Evolutionary conservation across 2,797 vertebrate genomes (phyloP).

Genomic region (Yasuhikotakia modesta): DNA sequence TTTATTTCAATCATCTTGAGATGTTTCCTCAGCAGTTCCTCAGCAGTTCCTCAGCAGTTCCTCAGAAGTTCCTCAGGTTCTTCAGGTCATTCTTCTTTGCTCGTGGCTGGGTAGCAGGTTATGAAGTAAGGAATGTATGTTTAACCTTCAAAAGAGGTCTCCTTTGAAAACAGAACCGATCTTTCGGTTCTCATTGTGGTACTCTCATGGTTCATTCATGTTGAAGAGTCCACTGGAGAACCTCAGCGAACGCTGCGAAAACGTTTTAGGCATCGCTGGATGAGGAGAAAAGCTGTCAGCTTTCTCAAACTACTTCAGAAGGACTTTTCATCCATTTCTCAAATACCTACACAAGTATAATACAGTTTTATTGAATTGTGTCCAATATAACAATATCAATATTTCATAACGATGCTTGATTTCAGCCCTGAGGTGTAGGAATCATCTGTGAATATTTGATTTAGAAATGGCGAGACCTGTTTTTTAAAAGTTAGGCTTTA

Average conservation of each 20-base stretch:
- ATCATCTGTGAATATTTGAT: neutral
- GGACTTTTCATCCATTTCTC: slow-evolving; percentile 18
- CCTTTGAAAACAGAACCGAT: slow-evolving; percentile 51
- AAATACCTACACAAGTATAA: slow-evolving; percentile 26
- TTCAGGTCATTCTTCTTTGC: slow-evolving; percentile 10
- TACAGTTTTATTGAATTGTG: slow-evolving; percentile 19
- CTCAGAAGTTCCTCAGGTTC: neutral
- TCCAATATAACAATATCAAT: neutral
- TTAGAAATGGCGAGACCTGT: neutral
- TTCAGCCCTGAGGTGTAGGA: neutral
- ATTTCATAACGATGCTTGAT: slow-evolving; percentile 30
- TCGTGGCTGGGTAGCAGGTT: slow-evolving; percentile 15
- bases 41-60: no score
- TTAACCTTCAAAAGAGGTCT: slow-evolving; percentile 57
- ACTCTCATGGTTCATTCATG: slow-evolving; percentile 51
- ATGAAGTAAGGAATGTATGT: slow-evolving; percentile 43
- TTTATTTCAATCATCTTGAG: slow-evolving; percentile 8
- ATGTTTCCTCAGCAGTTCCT: neutral
- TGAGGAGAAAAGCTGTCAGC: slow-evolving; percentile 35
- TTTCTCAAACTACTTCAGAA: slow-evolving; percentile 37
- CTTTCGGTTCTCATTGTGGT: slow-evolving; percentile 53
- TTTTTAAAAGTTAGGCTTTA: neutral
- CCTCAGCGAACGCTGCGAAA: slow-evolving; percentile 24
- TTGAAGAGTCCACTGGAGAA: slow-evolving; percentile 38
- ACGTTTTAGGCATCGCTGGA: slow-evolving; percentile 7